Base-by-base conservation (phyloP, 2,113 vertebrate genomes). In the Mirza zaza region DNA sequence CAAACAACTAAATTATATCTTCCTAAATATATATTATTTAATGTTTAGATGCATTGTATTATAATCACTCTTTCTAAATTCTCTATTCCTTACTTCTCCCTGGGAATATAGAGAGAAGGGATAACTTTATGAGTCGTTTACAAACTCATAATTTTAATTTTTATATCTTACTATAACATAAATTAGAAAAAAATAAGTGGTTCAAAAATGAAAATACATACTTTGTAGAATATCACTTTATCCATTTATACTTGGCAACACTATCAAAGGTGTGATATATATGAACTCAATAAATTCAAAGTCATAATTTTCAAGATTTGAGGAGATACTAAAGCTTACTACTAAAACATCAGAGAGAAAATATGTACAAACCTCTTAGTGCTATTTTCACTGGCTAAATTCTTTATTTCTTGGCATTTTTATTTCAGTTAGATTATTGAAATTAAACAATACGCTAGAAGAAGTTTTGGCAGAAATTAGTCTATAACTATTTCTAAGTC, bases 111-210 rank as follows among this genome's bases (percentile, higher is more conserved):
- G 36, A 73, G 17, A 90, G 9, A 84, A 80, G 29, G 80, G 50
- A 86, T 5, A 85, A 83, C 0, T 61, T 84, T 45, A 65, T 48
- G 48, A 63, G 6, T 86, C 91, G 27, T 94, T 96, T 92, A 13
- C 70, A 92, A 80, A 55, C 80, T 97, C 20, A 70, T 61, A 50
- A 73, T 92, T 87, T 94, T 32, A 90, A 75, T 55, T 89, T n/a
- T 71, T 83, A 23, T 61, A 79, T 52, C 23, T 79, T 95, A 95
- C 65, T 61, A 83, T 93, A 52, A 84, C 45, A 87, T 63, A 95
- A 42, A 92, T 91, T 90, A 61, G 32, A 82, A 95, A 93, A 93
- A 90, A 92, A 82, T 75, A 81, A 83, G 18, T 89, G 9, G 18
- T 91, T 92, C 34, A 95, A 59, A 90, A 91, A 39, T 91, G 29